Evolutionary conservation across 2,113 vertebrate genomes (phyloP).

Genomic region (Machaerirhynchus nigripectus): DNA sequence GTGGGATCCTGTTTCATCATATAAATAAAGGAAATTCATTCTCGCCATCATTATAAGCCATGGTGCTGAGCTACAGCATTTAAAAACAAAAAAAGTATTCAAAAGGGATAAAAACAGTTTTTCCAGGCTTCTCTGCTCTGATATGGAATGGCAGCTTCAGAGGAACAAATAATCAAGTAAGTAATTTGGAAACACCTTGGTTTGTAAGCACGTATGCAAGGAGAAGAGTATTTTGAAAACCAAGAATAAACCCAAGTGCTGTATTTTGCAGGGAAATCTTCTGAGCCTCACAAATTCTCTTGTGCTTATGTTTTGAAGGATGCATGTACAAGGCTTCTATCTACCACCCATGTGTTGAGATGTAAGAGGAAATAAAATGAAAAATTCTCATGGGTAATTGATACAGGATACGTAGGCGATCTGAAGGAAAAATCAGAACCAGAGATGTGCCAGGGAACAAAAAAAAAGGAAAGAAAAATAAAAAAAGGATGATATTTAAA

Average conservation of each 20-base stretch:
- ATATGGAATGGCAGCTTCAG: background rate
- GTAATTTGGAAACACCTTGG: constrained; percentile 39
- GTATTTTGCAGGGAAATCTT: constrained; percentile 23
- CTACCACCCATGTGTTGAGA: background rate
- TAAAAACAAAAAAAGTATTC: background rate
- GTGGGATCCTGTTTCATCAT: background rate
- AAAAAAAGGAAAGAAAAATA: background rate
- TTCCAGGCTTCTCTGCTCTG: background rate
- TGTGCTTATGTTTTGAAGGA: background rate
- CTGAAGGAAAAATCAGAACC: constrained; percentile 21
- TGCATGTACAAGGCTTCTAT: background rate
- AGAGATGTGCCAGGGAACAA: background rate
- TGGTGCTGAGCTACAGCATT: background rate
- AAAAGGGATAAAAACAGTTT: background rate
- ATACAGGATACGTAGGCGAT: constrained; percentile 42
- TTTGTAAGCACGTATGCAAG: background rate
- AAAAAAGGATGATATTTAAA: background rate
- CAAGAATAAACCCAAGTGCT: constrained; percentile 6
- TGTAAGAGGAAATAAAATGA: constrained; percentile 43
- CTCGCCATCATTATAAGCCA: background rate
- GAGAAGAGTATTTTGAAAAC: background rate
- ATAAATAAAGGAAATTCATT: background rate
- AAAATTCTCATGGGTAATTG: constrained; percentile 57
- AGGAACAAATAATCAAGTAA: background rate
- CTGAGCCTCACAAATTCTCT: background rate